phyloP scores from a whole-genome alignment of 2,888 invertebrate genomes.

The Meloe dianella region DNA sequence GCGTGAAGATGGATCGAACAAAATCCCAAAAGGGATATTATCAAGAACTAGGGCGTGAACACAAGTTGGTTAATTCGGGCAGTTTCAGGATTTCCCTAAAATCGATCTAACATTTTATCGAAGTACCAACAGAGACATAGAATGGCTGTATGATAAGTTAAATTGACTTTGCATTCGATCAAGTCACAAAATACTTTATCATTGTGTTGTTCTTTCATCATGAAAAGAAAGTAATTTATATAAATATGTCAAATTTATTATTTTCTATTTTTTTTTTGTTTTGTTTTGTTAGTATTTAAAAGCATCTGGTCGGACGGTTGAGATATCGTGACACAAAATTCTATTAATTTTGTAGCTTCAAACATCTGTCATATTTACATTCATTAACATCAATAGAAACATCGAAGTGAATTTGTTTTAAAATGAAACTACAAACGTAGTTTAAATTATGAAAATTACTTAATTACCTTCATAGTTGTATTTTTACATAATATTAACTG shows the following conservation, averaged over 20 bases:
- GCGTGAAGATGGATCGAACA: conserved; percentile 7
- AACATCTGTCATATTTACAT: conserved; percentile 32
- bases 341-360: conserved; percentile 22
- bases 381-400: conserved; percentile 21
- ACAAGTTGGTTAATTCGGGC: conserved; percentile 4
- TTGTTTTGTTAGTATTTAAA: not conserved
- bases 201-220: not conserved
- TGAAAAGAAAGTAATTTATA: not conserved
- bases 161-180: not conserved
- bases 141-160: not conserved
- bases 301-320: not conserved
- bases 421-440: conserved; percentile 1
- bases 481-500: not conserved
- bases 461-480: not conserved
- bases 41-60: conserved; percentile 9
- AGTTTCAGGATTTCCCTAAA: conserved; percentile 7
- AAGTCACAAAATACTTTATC: not conserved
- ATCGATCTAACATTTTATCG: conserved; percentile 11
- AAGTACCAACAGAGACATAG: not conserved
- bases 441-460: not conserved
- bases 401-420: not conserved
- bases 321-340: conserved; percentile 12
- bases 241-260: not conserved
- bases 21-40: conserved; percentile 7
- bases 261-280: not conserved